Evolutionary conservation across 2,113 vertebrate genomes (phyloP).

Genomic region (Syngnathoides biaculeatus): DNA sequence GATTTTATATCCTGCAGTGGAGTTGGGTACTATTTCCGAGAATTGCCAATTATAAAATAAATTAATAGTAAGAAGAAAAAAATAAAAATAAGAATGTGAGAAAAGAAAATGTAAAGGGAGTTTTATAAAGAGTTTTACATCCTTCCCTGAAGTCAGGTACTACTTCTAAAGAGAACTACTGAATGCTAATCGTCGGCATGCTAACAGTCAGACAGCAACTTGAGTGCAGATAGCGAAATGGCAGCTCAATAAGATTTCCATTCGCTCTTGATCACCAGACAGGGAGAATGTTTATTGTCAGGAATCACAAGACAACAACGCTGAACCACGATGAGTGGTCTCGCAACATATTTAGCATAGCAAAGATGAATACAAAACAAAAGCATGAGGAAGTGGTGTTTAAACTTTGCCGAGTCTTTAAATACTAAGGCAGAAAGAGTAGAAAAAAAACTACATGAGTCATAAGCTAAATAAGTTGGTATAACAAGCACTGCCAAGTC

Average conservation of each 20-base stretch:
- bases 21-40: no score
- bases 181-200: not conserved
- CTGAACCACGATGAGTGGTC: not conserved
- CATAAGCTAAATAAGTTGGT: not conserved
- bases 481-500: constrained; percentile 20
- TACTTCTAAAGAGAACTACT: no score
- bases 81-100: no score
- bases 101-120: no score
- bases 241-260: not conserved
- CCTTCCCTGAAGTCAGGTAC: no score
- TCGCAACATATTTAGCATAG: not conserved
- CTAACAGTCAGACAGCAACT: not conserved
- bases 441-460: no score
- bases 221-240: not conserved
- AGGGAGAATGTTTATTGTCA: not conserved
- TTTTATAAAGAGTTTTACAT: no score
- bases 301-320: not conserved
- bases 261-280: not conserved
- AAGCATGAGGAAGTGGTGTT: not conserved
- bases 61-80: no score
- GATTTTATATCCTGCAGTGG: no score
- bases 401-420: not conserved
- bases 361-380: not conserved
- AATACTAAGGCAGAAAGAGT: not conserved
- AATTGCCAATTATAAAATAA: no score